These are phyloP conservation scores for Procambarus clarkii DNA, from an alignment of 1,140 invertebrate species.

Conservation along the genomic window DNA sequence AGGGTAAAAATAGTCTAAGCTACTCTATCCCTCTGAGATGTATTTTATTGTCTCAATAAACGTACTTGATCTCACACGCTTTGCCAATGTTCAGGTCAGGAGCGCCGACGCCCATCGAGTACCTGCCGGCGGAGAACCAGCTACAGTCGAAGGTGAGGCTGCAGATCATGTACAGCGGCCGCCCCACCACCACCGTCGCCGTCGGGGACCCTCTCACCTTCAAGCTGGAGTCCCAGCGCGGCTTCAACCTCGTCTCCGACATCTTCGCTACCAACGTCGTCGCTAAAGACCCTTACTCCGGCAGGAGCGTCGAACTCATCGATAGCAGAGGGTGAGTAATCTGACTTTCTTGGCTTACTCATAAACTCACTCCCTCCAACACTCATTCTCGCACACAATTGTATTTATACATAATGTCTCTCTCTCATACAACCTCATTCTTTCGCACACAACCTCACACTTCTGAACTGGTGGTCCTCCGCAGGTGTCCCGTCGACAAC, in stretches of 20 bases:
- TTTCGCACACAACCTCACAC: too few relatives aligned
- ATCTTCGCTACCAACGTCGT: conserved; percentile 95
- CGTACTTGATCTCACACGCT: too few relatives aligned
- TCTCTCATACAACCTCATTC: too few relatives aligned
- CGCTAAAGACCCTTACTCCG: conserved; percentile 94
- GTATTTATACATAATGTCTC: too few relatives aligned
- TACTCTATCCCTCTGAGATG: too few relatives aligned
- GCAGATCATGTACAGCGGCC: conserved; percentile 84
- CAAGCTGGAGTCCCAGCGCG: conserved; percentile 90
- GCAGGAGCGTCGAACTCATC: conserved; percentile 90
- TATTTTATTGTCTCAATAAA: too few relatives aligned
- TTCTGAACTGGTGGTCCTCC: neutral
- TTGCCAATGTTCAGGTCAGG: conserved; percentile 54
- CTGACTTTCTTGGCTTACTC: too few relatives aligned
- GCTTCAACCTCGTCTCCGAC: conserved; percentile 89
- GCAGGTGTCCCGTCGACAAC: conserved; percentile 91
- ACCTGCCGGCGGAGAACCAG: conserved; percentile 70
- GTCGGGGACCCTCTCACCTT: conserved; percentile 95
- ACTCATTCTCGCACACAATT: too few relatives aligned
- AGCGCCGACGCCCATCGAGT: conserved; percentile 71
- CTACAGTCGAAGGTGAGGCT: conserved; percentile 70
- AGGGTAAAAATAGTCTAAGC: too few relatives aligned
- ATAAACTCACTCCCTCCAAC: too few relatives aligned
- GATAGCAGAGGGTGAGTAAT: conserved; percentile 87
- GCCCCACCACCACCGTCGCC: conserved; percentile 93